Evolutionary conservation across 2,888 invertebrate species (phyloP).

Genomic region (Chymomyza amoena): DNA sequence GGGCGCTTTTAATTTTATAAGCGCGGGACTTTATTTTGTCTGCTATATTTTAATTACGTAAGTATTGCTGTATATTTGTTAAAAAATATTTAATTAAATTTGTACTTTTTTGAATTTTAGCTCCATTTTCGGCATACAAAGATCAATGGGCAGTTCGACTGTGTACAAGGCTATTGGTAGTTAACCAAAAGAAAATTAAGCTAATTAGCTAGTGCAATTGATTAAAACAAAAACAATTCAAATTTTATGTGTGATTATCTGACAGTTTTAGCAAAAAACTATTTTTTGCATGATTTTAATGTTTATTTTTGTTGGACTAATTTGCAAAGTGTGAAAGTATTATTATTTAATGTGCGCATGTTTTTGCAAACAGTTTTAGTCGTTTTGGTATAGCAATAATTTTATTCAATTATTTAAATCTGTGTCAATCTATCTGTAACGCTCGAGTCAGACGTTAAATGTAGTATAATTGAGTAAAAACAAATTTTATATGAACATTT

Average conservation of each 20-base stretch:
- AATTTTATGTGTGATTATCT: neutral
- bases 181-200: constrained; percentile 39
- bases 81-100: constrained; percentile 4
- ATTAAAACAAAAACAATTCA: constrained; percentile 5
- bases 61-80: constrained; percentile 64
- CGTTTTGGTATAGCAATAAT: neutral
- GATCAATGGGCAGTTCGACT: constrained; percentile 62
- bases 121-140: constrained; percentile 75
- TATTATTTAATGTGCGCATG: neutral
- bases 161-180: constrained; percentile 74
- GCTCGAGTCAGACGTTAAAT: neutral
- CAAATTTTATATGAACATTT: neutral
- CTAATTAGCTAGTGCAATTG: constrained; percentile 11
- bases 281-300: neutral
- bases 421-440: constrained; percentile 2
- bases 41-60: constrained; percentile 80
- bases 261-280: neutral
- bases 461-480: neutral
- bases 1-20: constrained; percentile 82
- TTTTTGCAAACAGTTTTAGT: neutral
- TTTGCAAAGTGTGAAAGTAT: neutral
- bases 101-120: constrained; percentile 45
- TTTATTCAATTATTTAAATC: neutral
- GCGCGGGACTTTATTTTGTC: constrained; percentile 79
- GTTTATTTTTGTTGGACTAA: neutral